These are phyloP conservation scores for Caenorhabditis uteleia DNA, from an alignment of 2,888 invertebrate genomes.

Conservation along the genomic window DNA sequence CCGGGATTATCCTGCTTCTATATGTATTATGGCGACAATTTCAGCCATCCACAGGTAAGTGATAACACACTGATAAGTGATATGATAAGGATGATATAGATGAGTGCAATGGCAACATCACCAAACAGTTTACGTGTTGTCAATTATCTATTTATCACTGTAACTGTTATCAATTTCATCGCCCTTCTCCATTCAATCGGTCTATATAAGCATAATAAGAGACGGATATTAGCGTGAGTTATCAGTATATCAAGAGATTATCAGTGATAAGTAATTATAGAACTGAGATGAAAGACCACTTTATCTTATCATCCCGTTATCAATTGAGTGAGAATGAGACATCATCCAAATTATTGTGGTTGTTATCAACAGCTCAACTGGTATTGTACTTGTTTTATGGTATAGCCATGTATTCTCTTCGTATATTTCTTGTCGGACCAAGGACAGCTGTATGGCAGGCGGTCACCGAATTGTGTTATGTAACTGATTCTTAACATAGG, in stretches of 20 bases:
- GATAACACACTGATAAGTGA: no score
- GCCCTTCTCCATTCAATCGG: constrained; percentile 24
- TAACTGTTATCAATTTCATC: constrained; percentile 12
- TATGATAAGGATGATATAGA: no score
- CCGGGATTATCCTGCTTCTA: constrained; percentile 12
- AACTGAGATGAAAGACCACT: constrained; percentile 5
- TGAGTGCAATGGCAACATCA: constrained; percentile 31
- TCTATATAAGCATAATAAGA: constrained; percentile 22
- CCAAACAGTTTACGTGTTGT: constrained; percentile 9
- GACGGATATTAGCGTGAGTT: constrained; percentile 10
- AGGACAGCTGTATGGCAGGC: constrained; percentile 23
- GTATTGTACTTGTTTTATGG: constrained; percentile 23
- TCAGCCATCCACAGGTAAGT: constrained; percentile 15
- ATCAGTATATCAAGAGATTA: neutral
- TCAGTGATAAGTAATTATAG: constrained; percentile 1
- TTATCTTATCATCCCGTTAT: constrained; percentile 20
- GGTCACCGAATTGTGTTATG: constrained; percentile 29
- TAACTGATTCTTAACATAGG: neutral
- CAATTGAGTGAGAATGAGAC: constrained; percentile 27
- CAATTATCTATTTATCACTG: constrained; percentile 21
- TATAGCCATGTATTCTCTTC: constrained; percentile 17
- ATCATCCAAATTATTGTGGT: constrained; percentile 16
- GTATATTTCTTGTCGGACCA: constrained; percentile 10
- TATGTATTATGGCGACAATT: constrained; percentile 29
- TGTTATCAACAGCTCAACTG: constrained; percentile 24